A percentile compares a stretch with the other conserved stretches of the same genome.
phyloP scores from a whole-genome alignment of 2,113 vertebrate genomes.

The Mus pahari region DNA sequence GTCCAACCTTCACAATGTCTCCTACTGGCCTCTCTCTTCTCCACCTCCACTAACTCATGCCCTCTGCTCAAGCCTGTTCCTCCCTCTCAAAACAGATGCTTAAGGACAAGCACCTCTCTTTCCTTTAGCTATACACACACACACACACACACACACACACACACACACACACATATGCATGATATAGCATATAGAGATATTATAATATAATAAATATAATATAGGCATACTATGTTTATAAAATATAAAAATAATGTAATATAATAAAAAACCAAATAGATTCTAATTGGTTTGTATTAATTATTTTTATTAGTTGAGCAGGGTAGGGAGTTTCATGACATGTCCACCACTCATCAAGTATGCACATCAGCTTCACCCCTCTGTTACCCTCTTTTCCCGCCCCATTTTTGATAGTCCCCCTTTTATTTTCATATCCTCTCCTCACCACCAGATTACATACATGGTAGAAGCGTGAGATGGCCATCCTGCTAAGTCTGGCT shows the following conservation, averaged over 20 bases:
- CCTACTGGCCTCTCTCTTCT: not conserved
- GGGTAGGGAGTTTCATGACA: not conserved
- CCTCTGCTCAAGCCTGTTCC: not conserved
- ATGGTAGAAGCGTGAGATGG: too few relatives aligned
- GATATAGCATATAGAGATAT: too few relatives aligned
- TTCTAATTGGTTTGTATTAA: not conserved
- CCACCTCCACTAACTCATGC: not conserved
- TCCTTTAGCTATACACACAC: not conserved
- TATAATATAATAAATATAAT: too few relatives aligned
- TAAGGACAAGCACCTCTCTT: not conserved
- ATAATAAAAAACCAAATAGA: not conserved
- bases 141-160: not conserved
- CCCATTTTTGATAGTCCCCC: too few relatives aligned
- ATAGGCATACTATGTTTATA: too few relatives aligned
- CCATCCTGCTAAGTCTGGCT: not conserved
- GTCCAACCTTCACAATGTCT: not conserved
- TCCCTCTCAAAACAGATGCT: slow-evolving; percentile 8
- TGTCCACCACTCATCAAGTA: not conserved
- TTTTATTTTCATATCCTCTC: not conserved
- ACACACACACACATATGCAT: too few relatives aligned
- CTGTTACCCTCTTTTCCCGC: not conserved
- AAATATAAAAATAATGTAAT: too few relatives aligned
- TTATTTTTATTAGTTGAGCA: not conserved
- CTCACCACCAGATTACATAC: not conserved
- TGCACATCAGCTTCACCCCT: not conserved